Conservation (phyloP, 2,888 invertebrate genomes). For the Phoronis australis region DNA sequence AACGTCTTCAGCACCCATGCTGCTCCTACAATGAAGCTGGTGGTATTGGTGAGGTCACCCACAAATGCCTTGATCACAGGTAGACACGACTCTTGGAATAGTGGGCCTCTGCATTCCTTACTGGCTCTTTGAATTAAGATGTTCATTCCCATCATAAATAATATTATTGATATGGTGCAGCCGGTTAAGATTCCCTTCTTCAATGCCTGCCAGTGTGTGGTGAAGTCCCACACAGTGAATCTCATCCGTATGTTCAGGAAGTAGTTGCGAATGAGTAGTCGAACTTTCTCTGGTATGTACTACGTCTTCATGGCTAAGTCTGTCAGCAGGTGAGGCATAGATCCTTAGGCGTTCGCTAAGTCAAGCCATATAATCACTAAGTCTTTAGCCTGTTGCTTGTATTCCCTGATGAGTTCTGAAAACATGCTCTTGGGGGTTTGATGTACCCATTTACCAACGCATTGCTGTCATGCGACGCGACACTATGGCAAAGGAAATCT, state of each 20-base stretch:
- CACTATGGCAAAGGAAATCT: no score
- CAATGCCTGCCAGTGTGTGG: slow-evolving; percentile 5
- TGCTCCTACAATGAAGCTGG: slow-evolving; percentile 4
- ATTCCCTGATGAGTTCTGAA: no score
- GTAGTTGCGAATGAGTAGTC: slow-evolving; percentile 2
- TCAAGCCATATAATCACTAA: slow-evolving; percentile 8
- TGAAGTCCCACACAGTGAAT: background rate
- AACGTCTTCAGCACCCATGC: no score
- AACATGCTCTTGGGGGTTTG: no score
- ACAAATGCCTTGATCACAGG: slow-evolving; percentile 4
- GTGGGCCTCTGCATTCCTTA: no score
- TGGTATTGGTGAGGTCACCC: slow-evolving; percentile 4
- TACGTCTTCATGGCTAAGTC: slow-evolving; percentile 2
- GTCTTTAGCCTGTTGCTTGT: no score
- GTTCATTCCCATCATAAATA: slow-evolving; percentile 10
- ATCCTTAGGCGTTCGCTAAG: slow-evolving; percentile 8
- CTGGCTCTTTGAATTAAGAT: no score
- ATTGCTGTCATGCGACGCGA: no score
- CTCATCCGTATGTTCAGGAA: slow-evolving; percentile 3
- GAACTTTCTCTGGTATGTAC: slow-evolving; percentile 4
- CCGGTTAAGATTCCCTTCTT: slow-evolving; percentile 11
- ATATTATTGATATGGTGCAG: slow-evolving; percentile 9
- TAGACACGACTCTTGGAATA: no score
- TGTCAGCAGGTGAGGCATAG: slow-evolving; percentile 5
- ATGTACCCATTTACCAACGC: no score